Evolutionary conservation across 2,113 vertebrate species (phyloP).

Genomic region (Chaetura pelagica): DNA sequence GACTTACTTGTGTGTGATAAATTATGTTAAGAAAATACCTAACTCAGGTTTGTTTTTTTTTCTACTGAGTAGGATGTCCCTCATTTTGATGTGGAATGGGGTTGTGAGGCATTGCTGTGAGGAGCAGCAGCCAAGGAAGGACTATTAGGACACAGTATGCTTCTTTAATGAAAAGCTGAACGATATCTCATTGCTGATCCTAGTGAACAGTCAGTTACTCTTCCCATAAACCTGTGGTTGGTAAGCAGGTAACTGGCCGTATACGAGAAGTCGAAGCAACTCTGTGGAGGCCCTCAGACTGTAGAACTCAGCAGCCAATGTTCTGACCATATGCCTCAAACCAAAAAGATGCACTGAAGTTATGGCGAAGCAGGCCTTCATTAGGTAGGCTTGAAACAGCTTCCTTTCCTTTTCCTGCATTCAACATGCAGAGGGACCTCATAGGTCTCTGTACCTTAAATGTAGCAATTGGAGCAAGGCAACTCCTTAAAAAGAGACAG

Average conservation of each 20-base stretch:
- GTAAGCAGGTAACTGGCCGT: neutral
- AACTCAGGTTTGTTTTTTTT: neutral
- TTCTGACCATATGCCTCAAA: neutral
- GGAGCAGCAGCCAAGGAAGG: neutral
- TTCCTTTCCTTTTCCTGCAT: neutral
- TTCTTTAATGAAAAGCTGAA: neutral
- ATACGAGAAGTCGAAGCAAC: neutral
- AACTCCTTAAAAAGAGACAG: neutral
- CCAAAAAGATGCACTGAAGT: neutral
- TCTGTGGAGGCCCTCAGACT: neutral
- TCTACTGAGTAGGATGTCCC: neutral
- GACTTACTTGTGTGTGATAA: neutral
- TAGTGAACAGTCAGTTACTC: neutral
- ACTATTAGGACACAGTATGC: too few species aligned
- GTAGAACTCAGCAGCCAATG: neutral
- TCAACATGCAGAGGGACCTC: neutral
- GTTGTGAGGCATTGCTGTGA: neutral
- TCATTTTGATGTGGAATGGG: neutral
- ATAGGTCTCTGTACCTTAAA: neutral
- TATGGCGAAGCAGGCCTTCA: neutral
- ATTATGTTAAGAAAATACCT: neutral
- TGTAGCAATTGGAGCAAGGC: neutral
- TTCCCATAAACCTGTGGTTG: rapidly evolving
- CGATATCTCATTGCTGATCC: neutral
- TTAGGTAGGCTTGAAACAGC: neutral